Conservation (phyloP, 2,797 vertebrate species). For the Poecile montanus region DNA sequence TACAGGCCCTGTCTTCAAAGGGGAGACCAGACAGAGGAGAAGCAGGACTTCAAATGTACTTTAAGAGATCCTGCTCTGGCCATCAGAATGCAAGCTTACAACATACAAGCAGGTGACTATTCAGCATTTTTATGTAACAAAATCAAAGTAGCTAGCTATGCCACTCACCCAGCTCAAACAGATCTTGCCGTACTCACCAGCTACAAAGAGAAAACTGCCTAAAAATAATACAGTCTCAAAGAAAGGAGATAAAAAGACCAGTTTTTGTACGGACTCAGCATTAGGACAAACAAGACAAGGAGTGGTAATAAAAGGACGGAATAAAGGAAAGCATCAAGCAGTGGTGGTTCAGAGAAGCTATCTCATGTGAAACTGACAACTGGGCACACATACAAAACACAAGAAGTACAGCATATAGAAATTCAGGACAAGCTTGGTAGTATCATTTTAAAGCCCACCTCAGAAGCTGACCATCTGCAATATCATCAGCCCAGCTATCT, state of each 20-base stretch:
- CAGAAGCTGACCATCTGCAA: constrained; percentile 10
- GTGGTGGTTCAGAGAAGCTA: background rate
- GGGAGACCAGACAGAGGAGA: background rate
- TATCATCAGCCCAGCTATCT: constrained; percentile 6
- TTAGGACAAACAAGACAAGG: background rate
- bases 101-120: background rate
- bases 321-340: background rate
- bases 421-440: background rate
- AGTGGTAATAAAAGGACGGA: background rate
- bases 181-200: background rate
- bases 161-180: background rate
- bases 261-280: background rate
- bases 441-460: constrained; percentile 35
- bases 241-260: background rate
- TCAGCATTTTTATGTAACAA: background rate
- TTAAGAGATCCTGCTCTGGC: background rate
- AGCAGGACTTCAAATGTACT: background rate
- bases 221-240: background rate
- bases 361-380: background rate
- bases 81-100: background rate
- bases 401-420: background rate
- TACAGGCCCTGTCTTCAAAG: background rate
- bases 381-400: background rate
- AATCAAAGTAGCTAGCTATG: background rate
- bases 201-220: background rate